A percentile compares a stretch with the other conserved stretches of the same genome.
Evolutionary conservation across 2,888 invertebrate genomes (phyloP).

Genomic region (Orthonevra nobilis): DNA sequence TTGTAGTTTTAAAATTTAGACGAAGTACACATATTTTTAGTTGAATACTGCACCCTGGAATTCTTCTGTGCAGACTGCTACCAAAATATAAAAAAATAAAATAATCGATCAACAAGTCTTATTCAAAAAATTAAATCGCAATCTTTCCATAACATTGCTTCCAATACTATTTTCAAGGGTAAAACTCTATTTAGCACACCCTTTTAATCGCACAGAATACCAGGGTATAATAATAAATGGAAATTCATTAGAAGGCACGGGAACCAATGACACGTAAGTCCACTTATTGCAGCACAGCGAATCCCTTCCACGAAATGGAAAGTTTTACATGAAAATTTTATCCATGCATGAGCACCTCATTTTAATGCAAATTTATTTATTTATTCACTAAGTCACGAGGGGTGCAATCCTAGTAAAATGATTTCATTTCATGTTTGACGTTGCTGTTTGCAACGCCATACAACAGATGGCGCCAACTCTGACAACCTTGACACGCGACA

Average conservation of each 20-base stretch:
- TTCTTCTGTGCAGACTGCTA: too few relatives aligned
- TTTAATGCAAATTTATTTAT: slow-evolving; percentile 54
- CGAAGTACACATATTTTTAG: too few relatives aligned
- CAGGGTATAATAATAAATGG: background rate
- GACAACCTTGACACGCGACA: slow-evolving; percentile 61
- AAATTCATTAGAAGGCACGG: background rate
- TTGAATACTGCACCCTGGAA: too few relatives aligned
- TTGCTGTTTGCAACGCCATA: slow-evolving; percentile 19
- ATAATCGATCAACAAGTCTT: too few relatives aligned
- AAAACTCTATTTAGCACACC: too few relatives aligned
- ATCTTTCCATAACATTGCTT: too few relatives aligned
- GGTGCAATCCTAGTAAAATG: slow-evolving; percentile 6
- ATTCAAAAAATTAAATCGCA: too few relatives aligned
- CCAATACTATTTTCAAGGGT: too few relatives aligned
- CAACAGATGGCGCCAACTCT: slow-evolving; percentile 39
- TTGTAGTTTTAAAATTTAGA: too few relatives aligned
- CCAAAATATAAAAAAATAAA: too few relatives aligned
- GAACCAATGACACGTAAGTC: background rate
- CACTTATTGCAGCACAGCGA: background rate
- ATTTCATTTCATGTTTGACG: background rate
- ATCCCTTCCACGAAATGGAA: slow-evolving; percentile 14
- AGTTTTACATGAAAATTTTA: slow-evolving; percentile 9
- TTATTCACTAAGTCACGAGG: slow-evolving; percentile 34
- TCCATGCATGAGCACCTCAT: slow-evolving; percentile 6
- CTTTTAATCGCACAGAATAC: background rate